A percentile compares a stretch with the other conserved stretches of the same genome.
Evolutionary conservation across 2,888 invertebrate species (phyloP).

Genomic region (Arge pagana): DNA sequence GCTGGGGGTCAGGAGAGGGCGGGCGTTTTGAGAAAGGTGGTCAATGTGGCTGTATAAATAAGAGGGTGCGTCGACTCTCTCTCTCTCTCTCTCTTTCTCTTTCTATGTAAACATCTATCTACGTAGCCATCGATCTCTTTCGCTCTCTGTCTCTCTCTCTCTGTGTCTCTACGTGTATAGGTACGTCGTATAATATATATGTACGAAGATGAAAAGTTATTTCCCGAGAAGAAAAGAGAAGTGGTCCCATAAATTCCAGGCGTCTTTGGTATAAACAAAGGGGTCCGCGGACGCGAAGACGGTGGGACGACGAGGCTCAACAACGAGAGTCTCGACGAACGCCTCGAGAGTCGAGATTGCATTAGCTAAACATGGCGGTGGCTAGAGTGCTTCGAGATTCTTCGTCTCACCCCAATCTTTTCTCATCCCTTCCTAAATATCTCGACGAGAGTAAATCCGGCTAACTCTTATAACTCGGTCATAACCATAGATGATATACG

Average conservation of each 20-base stretch:
- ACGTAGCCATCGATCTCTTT: no score
- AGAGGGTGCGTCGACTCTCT: slow-evolving; percentile 35
- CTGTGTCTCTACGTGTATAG: no score
- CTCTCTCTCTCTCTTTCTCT: no score
- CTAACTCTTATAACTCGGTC: no score
- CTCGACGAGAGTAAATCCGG: slow-evolving; percentile 5
- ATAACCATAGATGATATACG: no score
- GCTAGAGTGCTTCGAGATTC: slow-evolving; percentile 17
- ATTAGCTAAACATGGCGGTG: slow-evolving; percentile 38
- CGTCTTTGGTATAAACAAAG: slow-evolving; percentile 39
- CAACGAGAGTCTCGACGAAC: slow-evolving; percentile 13
- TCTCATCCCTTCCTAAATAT: slow-evolving; percentile 1
- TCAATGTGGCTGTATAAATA: slow-evolving; percentile 39
- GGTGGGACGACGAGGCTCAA: background rate
- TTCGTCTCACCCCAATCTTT: slow-evolving; percentile 1
- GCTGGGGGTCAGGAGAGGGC: slow-evolving; percentile 9
- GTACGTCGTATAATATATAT: no score
- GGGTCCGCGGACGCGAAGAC: slow-evolving; percentile 18
- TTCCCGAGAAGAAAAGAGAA: slow-evolving; percentile 35
- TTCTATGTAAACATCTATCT: no score
- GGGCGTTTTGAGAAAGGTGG: background rate
- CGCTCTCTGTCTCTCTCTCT: no score
- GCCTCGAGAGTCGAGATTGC: slow-evolving; percentile 34
- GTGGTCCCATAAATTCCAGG: slow-evolving; percentile 41
- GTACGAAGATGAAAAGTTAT: slow-evolving; percentile 46